phyloP scores from a whole-genome alignment of 2,888 invertebrate genomes.

The Eupithecia pulchellata region DNA sequence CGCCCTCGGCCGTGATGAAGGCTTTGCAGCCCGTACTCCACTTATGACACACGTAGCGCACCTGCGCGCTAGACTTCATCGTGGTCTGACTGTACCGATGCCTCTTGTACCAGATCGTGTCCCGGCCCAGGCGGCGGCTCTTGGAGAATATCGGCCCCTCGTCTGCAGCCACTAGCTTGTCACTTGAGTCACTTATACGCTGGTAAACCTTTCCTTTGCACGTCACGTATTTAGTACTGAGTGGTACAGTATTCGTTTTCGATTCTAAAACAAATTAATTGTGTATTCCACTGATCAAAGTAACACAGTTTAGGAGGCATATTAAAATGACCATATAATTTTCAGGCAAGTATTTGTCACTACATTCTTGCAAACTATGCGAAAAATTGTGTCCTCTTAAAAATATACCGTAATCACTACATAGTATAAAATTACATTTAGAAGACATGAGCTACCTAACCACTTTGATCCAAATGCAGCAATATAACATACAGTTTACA shows the following conservation, averaged over 20 bases:
- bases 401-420: not conserved
- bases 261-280: not conserved
- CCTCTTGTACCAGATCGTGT: conserved; percentile 15
- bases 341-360: not conserved
- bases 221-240: conserved; percentile 8
- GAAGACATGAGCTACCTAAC: too few species aligned
- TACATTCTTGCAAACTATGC: not conserved
- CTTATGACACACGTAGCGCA: conserved; percentile 45
- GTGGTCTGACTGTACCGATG: conserved; percentile 17
- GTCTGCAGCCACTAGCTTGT: conserved; percentile 2
- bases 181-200: not conserved
- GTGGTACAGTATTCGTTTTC: not conserved
- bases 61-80: not conserved
- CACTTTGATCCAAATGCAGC: too few species aligned
- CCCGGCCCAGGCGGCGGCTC: conserved; percentile 3
- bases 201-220: conserved; percentile 19
- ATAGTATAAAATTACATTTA: too few species aligned
- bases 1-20: conserved; percentile 9
- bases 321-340: not conserved
- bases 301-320: not conserved
- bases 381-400: not conserved
- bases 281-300: not conserved
- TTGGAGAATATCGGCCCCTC: conserved; percentile 14
- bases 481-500: not conserved
- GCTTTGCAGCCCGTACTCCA: conserved; percentile 39